Base-by-base conservation (phyloP, 2,797 vertebrate species). In the Orestias chungarensis region DNA sequence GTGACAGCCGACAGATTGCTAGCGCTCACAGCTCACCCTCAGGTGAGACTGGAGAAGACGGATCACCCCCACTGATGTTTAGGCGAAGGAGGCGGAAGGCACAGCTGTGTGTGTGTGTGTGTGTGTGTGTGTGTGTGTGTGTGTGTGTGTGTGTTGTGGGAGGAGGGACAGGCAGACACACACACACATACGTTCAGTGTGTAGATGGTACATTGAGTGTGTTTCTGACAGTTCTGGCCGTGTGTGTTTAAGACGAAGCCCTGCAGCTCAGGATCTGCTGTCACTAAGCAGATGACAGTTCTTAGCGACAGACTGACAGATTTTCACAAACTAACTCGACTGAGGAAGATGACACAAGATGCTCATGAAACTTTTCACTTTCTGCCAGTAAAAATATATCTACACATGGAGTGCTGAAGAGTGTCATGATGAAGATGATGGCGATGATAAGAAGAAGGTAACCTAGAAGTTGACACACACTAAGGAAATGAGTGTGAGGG, bases 1-100 rank as follows among this genome's bases (percentile, higher is more conserved):
- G 83, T 88, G 92, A 93, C 91, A 93, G 89, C 40, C 68, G 83
- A 91, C 92, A 93, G 91, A 91, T 87, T 91, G 90, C 72, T 14
- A 12, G 35, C 23, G 79, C 92, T 83, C 3, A 33, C 70, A 78
- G 87, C 85, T 85, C 81, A 10, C 77, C 92, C 91, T 87, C 83
- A 89, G 90, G 92, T 93, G 86, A 89, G 82, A 84, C 76, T 67
- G 71, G 71, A 50, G 72, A 87, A 87, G 86, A 87, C 77, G 80
- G 76, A 88, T 82, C 85, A 87, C 75, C 84, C 87, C 84, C 75
- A 64, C 88, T 84, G 89, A 89, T 90, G 87, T 88, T 89, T 80
- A 75, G 75, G 81, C 42, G 35, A 78, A 38, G 74, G 77, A 70
- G 82, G 76, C 35, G 35, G 78, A 69, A 86, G 78, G 78, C 87